Percentiles rank a stretch among this genome's conserved stretches.
Conservation (phyloP, 2,797 vertebrate genomes). For the Oceanodroma leucorhoa region DNA sequence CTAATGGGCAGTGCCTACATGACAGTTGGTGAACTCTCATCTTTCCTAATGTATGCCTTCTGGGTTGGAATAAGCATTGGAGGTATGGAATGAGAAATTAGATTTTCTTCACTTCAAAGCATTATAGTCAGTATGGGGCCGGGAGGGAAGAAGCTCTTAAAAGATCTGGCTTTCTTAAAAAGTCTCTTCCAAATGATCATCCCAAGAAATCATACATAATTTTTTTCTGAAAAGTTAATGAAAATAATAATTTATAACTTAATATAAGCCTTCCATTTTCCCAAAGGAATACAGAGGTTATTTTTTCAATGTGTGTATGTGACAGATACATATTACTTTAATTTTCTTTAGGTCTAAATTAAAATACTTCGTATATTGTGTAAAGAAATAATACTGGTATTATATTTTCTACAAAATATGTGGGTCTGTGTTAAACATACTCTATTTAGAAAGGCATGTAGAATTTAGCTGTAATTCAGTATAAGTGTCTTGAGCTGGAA, state of each 20-base stretch:
- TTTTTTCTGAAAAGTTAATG: not conserved
- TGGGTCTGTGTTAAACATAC: not conserved
- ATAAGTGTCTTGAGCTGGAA: not conserved
- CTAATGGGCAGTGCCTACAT: slow-evolving; percentile 90
- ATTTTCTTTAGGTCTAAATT: not conserved
- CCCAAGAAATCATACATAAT: not conserved
- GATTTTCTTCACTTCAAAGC: not conserved
- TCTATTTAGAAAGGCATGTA: not conserved
- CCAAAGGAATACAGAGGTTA: not conserved
- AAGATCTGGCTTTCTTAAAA: not conserved
- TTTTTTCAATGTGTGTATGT: not conserved
- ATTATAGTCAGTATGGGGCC: not conserved
- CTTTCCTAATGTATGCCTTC: slow-evolving; percentile 97
- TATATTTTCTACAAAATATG: not conserved
- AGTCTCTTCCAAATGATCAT: not conserved
- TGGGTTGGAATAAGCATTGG: slow-evolving; percentile 97
- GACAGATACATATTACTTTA: not conserved
- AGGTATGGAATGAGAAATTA: slow-evolving; percentile 77
- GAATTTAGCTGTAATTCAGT: not conserved
- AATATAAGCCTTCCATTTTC: not conserved
- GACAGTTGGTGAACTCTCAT: slow-evolving; percentile 94
- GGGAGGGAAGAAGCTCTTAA: not conserved
- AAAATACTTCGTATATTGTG: not conserved
- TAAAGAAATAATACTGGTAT: not conserved
- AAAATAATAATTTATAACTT: not conserved